Conservation (phyloP, 2,797 vertebrate genomes). For the Octomys mimax region DNA sequence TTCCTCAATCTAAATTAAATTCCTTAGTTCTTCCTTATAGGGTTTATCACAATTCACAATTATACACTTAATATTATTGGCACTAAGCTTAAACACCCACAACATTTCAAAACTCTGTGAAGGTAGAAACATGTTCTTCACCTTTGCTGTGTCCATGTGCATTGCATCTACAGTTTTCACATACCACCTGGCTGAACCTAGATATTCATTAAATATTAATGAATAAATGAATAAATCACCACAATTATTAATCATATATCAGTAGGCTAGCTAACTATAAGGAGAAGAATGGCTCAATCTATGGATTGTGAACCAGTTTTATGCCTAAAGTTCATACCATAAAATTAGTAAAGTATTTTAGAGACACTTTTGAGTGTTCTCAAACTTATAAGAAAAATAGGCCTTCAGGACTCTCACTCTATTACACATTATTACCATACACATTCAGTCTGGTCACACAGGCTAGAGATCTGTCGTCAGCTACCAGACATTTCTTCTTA, state of each 20-base stretch:
- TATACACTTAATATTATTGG: neutral
- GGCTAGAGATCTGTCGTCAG: neutral
- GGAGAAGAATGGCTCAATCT: neutral
- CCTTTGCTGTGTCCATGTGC: neutral
- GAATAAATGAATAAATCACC: slow-evolving; percentile 7
- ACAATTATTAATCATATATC: neutral
- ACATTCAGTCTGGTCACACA: neutral
- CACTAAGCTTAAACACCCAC: neutral
- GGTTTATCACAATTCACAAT: neutral
- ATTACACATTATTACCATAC: neutral
- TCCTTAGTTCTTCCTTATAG: neutral
- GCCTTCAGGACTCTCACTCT: neutral
- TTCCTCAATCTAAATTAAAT: neutral
- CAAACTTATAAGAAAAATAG: neutral
- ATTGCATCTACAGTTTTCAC: neutral
- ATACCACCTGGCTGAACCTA: neutral
- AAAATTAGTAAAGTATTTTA: neutral
- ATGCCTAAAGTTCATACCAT: neutral
- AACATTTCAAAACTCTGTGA: slow-evolving; percentile 17
- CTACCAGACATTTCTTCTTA: slow-evolving; percentile 31
- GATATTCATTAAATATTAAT: neutral
- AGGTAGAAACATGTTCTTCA: neutral
- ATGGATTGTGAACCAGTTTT: neutral
- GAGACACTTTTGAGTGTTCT: neutral
- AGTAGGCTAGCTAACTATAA: neutral